Conservation (phyloP, 2,888 invertebrate species). For the Sussaba pulchella region DNA sequence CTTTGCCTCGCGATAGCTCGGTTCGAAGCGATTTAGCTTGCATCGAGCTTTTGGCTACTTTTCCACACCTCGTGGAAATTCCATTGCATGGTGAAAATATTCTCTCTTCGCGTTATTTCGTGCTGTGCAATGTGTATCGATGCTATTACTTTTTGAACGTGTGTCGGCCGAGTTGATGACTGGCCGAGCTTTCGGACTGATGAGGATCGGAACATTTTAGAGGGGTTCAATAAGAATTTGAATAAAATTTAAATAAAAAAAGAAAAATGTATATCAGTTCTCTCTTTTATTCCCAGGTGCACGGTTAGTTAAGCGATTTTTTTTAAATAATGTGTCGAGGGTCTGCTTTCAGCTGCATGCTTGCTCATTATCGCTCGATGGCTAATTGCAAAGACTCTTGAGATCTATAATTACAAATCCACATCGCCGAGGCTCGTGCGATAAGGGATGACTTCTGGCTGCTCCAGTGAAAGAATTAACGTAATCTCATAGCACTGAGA, state of each 20-base stretch:
- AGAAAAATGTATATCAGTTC: neutral
- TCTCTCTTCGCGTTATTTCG: neutral
- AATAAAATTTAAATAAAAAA: no score
- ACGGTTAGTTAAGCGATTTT: neutral
- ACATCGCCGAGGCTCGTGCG: slow-evolving; percentile 63
- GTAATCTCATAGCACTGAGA: no score
- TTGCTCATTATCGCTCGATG: slow-evolving; percentile 1
- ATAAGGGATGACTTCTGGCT: no score
- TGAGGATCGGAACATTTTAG: no score
- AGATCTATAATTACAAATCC: slow-evolving; percentile 78
- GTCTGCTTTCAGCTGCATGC: neutral
- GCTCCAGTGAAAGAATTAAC: no score
- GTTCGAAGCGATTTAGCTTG: slow-evolving; percentile 40
- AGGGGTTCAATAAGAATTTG: no score
- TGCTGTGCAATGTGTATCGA: neutral
- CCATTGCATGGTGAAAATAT: slow-evolving; percentile 16
- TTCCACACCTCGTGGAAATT: slow-evolving; percentile 38
- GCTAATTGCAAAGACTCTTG: slow-evolving; percentile 69
- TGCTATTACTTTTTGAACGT: no score
- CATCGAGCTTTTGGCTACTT: slow-evolving; percentile 33
- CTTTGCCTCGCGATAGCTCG: neutral
- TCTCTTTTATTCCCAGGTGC: neutral
- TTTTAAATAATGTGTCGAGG: neutral
- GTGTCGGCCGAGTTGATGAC: no score
- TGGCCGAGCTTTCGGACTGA: no score